A percentile compares a stretch with the other conserved stretches of the same genome.
Conservation (phyloP, 2,797 vertebrate species). For the Cheirogaleus major region DNA sequence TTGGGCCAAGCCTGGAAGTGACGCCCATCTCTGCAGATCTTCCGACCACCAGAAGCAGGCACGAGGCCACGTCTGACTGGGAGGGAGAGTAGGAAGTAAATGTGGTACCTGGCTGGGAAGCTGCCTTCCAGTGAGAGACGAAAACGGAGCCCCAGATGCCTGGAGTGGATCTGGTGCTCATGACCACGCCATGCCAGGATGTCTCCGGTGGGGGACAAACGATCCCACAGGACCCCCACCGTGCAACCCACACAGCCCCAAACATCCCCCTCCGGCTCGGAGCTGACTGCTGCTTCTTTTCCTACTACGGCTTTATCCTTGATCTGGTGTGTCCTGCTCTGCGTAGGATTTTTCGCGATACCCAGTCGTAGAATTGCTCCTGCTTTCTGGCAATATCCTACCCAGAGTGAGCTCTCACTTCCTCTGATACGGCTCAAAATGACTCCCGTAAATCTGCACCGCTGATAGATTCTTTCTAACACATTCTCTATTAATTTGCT, state of each 20-base stretch:
- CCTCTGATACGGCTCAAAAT: not conserved
- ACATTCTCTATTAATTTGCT: too few species aligned
- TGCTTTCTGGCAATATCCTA: too few species aligned
- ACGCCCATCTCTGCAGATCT: not conserved
- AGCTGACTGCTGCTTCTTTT: not conserved
- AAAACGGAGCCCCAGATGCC: too few species aligned
- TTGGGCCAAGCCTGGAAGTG: not conserved
- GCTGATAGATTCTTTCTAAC: rapidly evolving
- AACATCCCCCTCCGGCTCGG: too few species aligned
- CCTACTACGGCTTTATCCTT: not conserved
- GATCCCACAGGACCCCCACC: too few species aligned
- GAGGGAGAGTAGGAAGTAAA: too few species aligned
- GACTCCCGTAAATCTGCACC: not conserved
- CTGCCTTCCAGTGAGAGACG: not conserved
- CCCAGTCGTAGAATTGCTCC: too few species aligned
- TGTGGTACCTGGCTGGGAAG: rapidly evolving
- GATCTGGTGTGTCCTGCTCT: too few species aligned
- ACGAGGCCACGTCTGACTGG: not conserved
- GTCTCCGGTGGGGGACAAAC: too few species aligned
- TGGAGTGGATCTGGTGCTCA: not conserved
- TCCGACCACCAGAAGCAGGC: not conserved
- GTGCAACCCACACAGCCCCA: too few species aligned
- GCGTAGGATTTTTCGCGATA: rapidly evolving
- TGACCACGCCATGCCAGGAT: too few species aligned
- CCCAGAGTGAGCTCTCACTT: not conserved